Conservation (phyloP, 1,140 invertebrate genomes). For the Acromyrmex charruanus region DNA sequence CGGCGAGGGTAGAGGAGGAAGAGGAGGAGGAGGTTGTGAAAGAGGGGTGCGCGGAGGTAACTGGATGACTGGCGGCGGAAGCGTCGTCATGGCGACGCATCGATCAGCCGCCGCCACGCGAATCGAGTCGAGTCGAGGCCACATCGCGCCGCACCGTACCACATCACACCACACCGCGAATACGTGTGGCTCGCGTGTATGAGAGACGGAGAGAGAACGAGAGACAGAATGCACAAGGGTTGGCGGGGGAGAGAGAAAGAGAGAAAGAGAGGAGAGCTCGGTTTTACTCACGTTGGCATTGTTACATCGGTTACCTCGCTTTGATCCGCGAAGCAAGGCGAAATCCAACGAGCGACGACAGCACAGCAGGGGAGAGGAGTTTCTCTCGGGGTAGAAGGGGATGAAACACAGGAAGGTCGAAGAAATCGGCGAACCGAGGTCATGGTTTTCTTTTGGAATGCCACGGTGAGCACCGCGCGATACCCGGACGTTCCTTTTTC, state of each 20-base stretch:
- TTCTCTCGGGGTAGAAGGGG: not conserved
- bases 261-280: not conserved
- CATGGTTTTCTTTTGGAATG: constrained; percentile 66
- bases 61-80: constrained; percentile 87
- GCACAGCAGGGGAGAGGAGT: not conserved
- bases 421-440: constrained; percentile 70
- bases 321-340: constrained; percentile 36
- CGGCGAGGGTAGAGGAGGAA: constrained; percentile 85
- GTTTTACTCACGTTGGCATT: constrained; percentile 29
- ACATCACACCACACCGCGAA: constrained; percentile 23
- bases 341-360: not conserved
- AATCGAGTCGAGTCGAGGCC: constrained; percentile 80
- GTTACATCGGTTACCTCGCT: constrained; percentile 49
- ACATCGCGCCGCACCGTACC: constrained; percentile 67
- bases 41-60: constrained; percentile 83
- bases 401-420: constrained; percentile 37
- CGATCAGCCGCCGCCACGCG: constrained; percentile 85
- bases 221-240: not conserved
- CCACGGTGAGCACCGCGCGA: constrained; percentile 35
- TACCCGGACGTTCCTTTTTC: constrained; percentile 52
- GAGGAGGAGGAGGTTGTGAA: constrained; percentile 81
- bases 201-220: constrained; percentile 12
- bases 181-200: constrained; percentile 19
- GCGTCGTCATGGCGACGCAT: constrained; percentile 87
- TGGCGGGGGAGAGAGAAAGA: not conserved